A percentile compares a stretch with the other conserved stretches of the same genome.
phyloP scores from a whole-genome alignment of 1,140 invertebrate genomes.

The Nymphalis io region DNA sequence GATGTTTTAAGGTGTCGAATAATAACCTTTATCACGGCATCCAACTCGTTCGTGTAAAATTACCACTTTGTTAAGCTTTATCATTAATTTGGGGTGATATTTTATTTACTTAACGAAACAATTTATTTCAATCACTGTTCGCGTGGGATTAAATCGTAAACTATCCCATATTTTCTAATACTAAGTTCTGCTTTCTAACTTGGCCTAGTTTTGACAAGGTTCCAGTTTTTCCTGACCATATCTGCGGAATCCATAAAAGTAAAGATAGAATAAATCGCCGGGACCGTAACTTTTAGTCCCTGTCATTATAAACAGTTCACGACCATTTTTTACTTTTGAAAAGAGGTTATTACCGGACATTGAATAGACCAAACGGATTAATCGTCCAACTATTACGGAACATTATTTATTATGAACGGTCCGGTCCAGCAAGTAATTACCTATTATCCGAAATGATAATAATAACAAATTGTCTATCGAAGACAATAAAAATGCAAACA shows the following conservation, averaged over 20 bases:
- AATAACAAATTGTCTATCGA: slow-evolving; percentile 29
- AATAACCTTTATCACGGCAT: slow-evolving; percentile 18
- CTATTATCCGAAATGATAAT: slow-evolving; percentile 22
- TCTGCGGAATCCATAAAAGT: background rate
- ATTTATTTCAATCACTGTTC: background rate
- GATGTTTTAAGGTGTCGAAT: slow-evolving; percentile 30
- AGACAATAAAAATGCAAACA: slow-evolving; percentile 27
- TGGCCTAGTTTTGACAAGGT: background rate
- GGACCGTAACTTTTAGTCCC: background rate
- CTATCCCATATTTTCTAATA: slow-evolving; percentile 5
- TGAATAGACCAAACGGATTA: background rate
- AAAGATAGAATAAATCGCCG: background rate
- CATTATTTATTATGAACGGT: slow-evolving; percentile 15
- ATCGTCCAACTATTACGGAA: background rate
- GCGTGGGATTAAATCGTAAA: background rate
- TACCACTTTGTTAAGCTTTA: slow-evolving; percentile 10
- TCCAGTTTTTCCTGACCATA: slow-evolving; percentile 16
- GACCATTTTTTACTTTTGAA: background rate
- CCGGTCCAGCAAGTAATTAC: slow-evolving; percentile 15
- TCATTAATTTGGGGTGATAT: background rate
- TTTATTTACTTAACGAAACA: background rate
- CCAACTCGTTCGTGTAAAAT: slow-evolving; percentile 9
- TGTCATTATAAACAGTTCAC: slow-evolving; percentile 1
- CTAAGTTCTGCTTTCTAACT: slow-evolving; percentile 5
- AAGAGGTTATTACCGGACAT: slow-evolving; percentile 4